Evolutionary conservation across 2,113 vertebrate genomes (phyloP), one percentile per base, ranked within the genome.

Genomic region (Paradoxurus hermaphroditus): DNA sequence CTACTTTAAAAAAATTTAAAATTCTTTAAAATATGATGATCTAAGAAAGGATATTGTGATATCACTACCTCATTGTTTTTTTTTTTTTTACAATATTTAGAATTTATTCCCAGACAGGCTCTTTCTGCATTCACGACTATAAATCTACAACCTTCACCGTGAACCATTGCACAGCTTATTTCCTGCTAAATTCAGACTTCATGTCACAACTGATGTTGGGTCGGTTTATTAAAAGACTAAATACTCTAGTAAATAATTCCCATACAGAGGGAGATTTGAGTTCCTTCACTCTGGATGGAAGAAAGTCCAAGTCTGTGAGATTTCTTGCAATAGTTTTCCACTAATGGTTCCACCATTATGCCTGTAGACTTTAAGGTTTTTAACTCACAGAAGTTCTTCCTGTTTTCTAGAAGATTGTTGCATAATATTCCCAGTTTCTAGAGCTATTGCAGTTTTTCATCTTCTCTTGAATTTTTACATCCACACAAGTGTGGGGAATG

Each of bases 271-370:
- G 13, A 72, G 7, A 51, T 36, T n/a, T 92, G 23, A 53, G 62
- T 51, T 85, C 9, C 31, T 95, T 78, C 21, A 18, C 27, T 87
- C 63, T 78, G 14, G n/a, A 83, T 25, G 3, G 8, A 81, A 67
- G 10, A 87, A 90, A 51, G 21, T 86, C 53, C 11, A 70, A 62
- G 41, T 53, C 29, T 77, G n/a, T 81, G 36, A 85, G 63, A 63
- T 82, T 85, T 81, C 51, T 92, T 82, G 85, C 95, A 90, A 82
- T 14, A 56, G 62, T 86, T 94, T 94, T 41, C 41, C 16, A 82
- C 8, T 63, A 59, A 31, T 27, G 10, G 1, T 70, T 21, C 23
- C 21, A 65, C 29, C 10, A 41, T 39, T 78, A 23, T 70, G 63
- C 72, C 9, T 44, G 19, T 7, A 86, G 39, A 8, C 46, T 95